Evolutionary conservation across 2,888 invertebrate species (phyloP), one percentile per base, ranked within the genome.

Genomic region (Tetanocera ferruginea): DNA sequence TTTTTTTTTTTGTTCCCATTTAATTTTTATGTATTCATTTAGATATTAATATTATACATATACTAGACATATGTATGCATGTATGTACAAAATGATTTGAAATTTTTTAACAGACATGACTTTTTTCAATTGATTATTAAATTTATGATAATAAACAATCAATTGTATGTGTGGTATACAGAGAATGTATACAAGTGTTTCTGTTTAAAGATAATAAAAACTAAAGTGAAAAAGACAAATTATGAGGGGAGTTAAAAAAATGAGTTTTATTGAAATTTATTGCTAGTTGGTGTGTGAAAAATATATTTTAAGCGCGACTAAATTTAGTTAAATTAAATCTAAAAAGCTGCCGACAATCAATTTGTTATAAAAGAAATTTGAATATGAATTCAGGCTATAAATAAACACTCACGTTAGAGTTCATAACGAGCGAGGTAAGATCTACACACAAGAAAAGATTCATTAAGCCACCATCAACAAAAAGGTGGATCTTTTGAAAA

Each of bases 121-220:
- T 19, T 19, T 19, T 19, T 23, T 66, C 28, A 51, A 69, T 69
- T 49, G 49, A 23, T 69, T 25, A 69, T 69, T 69, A 51, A 69
- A 69, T 69, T 69, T 69, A 69, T 69, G 69, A 69, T 69, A 69
- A 51, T 69, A 69, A 69, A 69, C 69, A 69, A 69, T 51, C 69
- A 69, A 69, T 69, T 69, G 69, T 23, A 17, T 31, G 51, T 34
- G 51, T 17, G 17, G 34, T 31, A 49, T 28, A 51, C 34, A 55
- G 55, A n/a, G n/a, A 52, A 19, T n/a, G n/a, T 9, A 60, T 23
- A 23, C 25, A 60, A 25, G 28, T 67, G 34, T 23, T 23, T 67
- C 43, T 43, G 19, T 43, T 43, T 43, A 37, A 43, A 23, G 8
- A 67, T 67, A 67, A 67, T 66, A 37, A 37, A 14, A 60, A 11